Conservation (phyloP, 1,140 invertebrate genomes). For the Teleopsis dalmanni region DNA sequence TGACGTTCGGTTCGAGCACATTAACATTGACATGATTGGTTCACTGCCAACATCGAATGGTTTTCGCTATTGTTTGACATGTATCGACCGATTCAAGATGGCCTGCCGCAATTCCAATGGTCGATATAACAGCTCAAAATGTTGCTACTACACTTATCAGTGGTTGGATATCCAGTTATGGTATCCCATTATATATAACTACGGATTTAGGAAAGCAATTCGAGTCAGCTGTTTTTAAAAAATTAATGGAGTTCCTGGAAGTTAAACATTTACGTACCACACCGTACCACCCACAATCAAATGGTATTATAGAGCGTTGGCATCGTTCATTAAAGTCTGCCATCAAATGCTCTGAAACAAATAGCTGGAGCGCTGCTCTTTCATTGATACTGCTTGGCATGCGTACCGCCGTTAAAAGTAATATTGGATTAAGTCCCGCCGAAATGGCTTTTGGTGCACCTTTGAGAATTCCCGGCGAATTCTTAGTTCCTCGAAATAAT, state of each 20-base stretch:
- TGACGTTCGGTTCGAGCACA: background rate
- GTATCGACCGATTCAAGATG: slow-evolving; percentile 46
- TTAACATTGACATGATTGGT: slow-evolving; percentile 2
- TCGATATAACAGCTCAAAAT: slow-evolving; percentile 35
- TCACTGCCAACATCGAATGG: slow-evolving; percentile 28
- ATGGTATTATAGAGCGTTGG: slow-evolving; percentile 43
- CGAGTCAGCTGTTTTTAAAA: slow-evolving; percentile 27
- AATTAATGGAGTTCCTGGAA: slow-evolving; percentile 21
- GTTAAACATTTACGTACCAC: slow-evolving; percentile 30
- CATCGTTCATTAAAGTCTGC: slow-evolving; percentile 43
- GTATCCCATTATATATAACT: slow-evolving; percentile 26
- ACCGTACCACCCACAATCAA: slow-evolving; percentile 37
- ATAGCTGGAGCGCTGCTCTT: slow-evolving; percentile 16
- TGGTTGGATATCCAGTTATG: slow-evolving; percentile 32
- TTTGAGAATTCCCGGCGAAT: slow-evolving; percentile 34
- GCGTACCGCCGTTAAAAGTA: slow-evolving; percentile 12
- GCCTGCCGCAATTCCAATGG: slow-evolving; percentile 44
- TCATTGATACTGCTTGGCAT: slow-evolving; percentile 26
- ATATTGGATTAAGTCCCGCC: slow-evolving; percentile 9
- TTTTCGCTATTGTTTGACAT: slow-evolving; percentile 41
- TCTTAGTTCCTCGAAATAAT: slow-evolving; percentile 19
- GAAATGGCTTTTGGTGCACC: slow-evolving; percentile 21
- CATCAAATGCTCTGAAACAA: slow-evolving; percentile 15
- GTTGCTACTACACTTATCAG: slow-evolving; percentile 17
- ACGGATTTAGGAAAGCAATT: slow-evolving; percentile 42